Conservation (phyloP, 30 jellyfish, hydroid and myxozoan genomes). For the Morbakka virulenta region DNA sequence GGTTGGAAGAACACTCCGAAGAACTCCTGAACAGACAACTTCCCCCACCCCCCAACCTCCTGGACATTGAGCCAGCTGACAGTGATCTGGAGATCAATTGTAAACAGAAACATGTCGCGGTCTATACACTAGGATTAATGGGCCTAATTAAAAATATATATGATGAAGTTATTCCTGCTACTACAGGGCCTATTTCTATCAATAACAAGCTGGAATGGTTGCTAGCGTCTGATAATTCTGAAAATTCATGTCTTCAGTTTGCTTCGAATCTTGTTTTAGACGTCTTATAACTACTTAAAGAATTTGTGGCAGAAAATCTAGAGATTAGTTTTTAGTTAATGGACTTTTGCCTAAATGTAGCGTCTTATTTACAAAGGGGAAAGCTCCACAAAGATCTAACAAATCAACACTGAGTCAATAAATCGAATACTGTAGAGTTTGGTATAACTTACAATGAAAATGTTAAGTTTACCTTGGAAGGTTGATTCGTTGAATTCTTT, state of each 20-base stretch:
- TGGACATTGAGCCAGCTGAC: too few species aligned
- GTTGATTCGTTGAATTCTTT: slow-evolving; percentile 1
- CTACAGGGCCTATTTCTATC: slow-evolving; percentile 30
- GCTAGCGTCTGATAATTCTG: too few species aligned
- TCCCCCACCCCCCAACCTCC: too few species aligned
- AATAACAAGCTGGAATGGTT: too few species aligned
- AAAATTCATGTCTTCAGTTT: not conserved
- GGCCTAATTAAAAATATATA: not conserved
- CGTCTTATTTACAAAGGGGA: not conserved
- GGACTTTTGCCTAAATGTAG: not conserved
- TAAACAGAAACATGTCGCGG: too few species aligned
- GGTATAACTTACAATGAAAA: not conserved
- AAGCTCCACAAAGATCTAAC: not conserved
- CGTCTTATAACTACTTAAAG: not conserved
- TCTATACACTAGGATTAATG: too few species aligned
- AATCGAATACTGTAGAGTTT: not conserved
- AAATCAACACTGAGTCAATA: not conserved
- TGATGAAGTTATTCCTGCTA: slow-evolving; percentile 31
- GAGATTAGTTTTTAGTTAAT: not conserved
- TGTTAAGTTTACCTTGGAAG: not conserved
- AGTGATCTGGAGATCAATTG: too few species aligned
- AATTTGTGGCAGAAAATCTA: not conserved
- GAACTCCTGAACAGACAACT: too few species aligned
- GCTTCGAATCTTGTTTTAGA: slow-evolving; percentile 22
- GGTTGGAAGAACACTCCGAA: too few species aligned